Evolutionary conservation across 2,113 vertebrate genomes (phyloP).

Genomic region (Chloroceryle aenea): DNA sequence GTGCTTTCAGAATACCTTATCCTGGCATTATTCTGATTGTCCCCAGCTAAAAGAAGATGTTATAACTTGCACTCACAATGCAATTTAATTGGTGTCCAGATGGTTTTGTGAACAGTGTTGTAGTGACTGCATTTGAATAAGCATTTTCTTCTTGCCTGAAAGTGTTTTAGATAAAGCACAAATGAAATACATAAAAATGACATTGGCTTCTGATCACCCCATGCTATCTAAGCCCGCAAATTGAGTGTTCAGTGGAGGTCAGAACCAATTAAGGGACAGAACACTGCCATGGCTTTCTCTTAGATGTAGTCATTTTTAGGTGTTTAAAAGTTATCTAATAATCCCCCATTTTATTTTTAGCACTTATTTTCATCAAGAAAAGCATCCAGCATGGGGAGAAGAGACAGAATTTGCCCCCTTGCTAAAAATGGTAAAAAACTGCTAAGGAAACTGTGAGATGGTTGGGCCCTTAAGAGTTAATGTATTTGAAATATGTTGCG

Average conservation of each 20-base stretch:
- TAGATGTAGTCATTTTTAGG: neutral
- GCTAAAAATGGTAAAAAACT: neutral
- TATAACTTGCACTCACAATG: neutral
- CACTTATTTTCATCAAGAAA: neutral
- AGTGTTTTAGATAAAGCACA: neutral
- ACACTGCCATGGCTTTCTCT: neutral
- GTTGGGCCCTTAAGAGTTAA: neutral
- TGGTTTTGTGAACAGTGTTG: neutral
- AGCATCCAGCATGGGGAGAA: neutral
- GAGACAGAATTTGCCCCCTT: neutral
- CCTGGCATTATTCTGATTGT: neutral
- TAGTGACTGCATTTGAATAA: neutral
- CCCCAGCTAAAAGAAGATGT: neutral
- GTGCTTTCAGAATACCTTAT: neutral
- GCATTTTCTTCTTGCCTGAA: neutral
- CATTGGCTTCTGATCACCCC: neutral
- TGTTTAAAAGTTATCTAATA: neutral
- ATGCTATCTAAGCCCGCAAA: neutral
- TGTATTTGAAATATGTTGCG: neutral
- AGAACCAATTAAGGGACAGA: neutral
- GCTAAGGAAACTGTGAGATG: neutral
- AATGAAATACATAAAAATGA: neutral
- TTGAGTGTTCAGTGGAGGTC: neutral
- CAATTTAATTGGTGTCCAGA: slow-evolving; percentile 14
- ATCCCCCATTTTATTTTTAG: neutral